Conservation (phyloP, 1,140 invertebrate species). For the Tribolium castaneum region DNA sequence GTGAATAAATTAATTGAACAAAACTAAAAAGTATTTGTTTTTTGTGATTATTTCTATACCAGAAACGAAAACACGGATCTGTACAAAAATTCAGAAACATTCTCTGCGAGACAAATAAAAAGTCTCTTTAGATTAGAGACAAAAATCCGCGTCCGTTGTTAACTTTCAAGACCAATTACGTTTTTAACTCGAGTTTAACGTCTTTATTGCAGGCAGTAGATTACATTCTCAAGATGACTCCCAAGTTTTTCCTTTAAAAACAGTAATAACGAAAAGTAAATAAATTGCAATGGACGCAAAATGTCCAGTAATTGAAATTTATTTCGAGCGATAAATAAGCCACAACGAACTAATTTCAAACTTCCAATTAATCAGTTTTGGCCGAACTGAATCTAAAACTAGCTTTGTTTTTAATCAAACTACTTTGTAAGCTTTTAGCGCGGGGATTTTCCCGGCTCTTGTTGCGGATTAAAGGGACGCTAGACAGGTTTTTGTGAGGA, state of each 20-base stretch:
- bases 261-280: not conserved
- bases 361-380: not conserved
- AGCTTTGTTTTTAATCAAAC: not conserved
- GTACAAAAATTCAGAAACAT: not conserved
- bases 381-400: not conserved
- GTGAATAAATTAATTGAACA: too few species aligned
- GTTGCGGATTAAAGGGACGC: not conserved
- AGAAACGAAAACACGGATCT: not conserved
- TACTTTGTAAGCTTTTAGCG: too few species aligned
- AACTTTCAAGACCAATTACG: not conserved
- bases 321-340: not conserved
- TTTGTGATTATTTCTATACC: too few species aligned
- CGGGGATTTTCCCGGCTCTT: not conserved
- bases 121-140: not conserved
- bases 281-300: not conserved
- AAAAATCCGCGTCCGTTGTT: not conserved
- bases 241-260: not conserved
- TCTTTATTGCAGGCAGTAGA: not conserved
- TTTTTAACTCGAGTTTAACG: not conserved
- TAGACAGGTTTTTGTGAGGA: not conserved
- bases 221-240: conserved; percentile 10
- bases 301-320: not conserved
- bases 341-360: not conserved
- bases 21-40: too few species aligned
- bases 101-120: not conserved